These are phyloP conservation scores for Cliona cf. orientalis DNA, from an alignment of 37 sponge, comb jelly and placozoan genomes.

Conservation along the genomic window DNA sequence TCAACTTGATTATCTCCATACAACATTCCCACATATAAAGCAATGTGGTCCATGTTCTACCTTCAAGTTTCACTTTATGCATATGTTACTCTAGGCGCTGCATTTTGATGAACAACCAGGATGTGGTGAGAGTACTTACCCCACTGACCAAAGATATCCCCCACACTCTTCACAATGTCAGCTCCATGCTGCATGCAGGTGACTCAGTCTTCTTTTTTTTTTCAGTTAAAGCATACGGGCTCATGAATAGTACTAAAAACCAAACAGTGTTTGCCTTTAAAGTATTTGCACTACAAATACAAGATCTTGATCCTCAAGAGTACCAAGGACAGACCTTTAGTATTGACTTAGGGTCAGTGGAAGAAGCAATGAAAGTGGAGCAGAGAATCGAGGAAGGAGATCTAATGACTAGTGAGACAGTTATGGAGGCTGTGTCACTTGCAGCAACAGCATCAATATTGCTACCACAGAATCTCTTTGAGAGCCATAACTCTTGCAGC, in stretches of 20 bases:
- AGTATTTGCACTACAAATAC: slow-evolving; percentile 42
- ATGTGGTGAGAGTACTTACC: too few species aligned
- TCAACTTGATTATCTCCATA: too few species aligned
- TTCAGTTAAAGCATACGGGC: too few species aligned
- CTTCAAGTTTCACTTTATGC: too few species aligned
- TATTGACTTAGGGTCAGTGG: slow-evolving; percentile 39
- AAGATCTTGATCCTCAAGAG: slow-evolving; percentile 10
- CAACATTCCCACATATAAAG: too few species aligned
- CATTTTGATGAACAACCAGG: too few species aligned
- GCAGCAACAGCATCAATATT: not conserved
- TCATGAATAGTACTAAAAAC: not conserved
- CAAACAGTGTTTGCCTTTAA: not conserved
- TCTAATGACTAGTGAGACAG: slow-evolving; percentile 1
- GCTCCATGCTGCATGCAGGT: too few species aligned
- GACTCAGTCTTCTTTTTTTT: too few species aligned
- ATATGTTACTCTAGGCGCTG: too few species aligned
- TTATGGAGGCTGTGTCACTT: not conserved
- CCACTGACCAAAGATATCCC: too few species aligned
- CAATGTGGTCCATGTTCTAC: too few species aligned
- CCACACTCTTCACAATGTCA: too few species aligned
- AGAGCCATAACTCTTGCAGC: not conserved
- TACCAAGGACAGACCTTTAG: slow-evolving; percentile 27
- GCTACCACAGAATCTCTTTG: not conserved
- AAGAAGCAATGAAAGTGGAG: slow-evolving; percentile 1
- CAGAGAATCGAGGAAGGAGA: not conserved